A percentile compares a stretch with the other conserved stretches of the same genome.
Evolutionary conservation across 1,140 invertebrate species (phyloP).

Genomic region (Apis florea): DNA sequence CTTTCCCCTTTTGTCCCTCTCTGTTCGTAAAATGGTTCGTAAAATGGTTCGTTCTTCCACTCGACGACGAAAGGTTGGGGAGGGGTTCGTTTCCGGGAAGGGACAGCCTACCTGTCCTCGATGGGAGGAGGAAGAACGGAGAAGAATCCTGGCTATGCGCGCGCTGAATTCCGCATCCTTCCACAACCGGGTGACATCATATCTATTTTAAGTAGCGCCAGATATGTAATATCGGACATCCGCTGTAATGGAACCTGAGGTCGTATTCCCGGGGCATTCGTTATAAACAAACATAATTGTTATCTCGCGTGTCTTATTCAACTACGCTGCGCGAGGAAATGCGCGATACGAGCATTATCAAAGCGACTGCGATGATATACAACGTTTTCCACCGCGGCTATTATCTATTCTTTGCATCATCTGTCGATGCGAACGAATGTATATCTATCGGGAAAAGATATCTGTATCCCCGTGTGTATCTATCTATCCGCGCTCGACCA

Average conservation of each 20-base stretch:
- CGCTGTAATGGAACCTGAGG: slow-evolving; percentile 49
- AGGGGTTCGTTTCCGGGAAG: not conserved
- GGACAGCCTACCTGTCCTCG: not conserved
- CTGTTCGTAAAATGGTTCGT: not conserved
- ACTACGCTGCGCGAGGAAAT: slow-evolving; percentile 18
- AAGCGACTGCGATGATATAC: not conserved
- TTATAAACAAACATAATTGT: slow-evolving; percentile 56
- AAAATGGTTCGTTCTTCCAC: no score
- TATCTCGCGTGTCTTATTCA: slow-evolving; percentile 52
- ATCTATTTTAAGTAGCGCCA: slow-evolving; percentile 31
- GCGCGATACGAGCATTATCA: not conserved
- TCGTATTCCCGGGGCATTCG: not conserved
- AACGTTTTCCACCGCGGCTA: not conserved
- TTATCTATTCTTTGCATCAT: not conserved
- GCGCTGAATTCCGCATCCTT: not conserved
- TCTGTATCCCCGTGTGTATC: no score
- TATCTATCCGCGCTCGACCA: not conserved
- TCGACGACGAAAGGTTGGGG: no score
- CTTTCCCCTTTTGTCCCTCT: not conserved
- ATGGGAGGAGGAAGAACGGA: no score
- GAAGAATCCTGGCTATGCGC: not conserved
- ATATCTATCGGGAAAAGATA: not conserved
- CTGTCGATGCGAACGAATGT: not conserved
- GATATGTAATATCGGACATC: slow-evolving; percentile 62
- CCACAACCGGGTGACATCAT: slow-evolving; percentile 22